Conservation (phyloP, 2,888 invertebrate genomes). For the Agonum fuliginosum region DNA sequence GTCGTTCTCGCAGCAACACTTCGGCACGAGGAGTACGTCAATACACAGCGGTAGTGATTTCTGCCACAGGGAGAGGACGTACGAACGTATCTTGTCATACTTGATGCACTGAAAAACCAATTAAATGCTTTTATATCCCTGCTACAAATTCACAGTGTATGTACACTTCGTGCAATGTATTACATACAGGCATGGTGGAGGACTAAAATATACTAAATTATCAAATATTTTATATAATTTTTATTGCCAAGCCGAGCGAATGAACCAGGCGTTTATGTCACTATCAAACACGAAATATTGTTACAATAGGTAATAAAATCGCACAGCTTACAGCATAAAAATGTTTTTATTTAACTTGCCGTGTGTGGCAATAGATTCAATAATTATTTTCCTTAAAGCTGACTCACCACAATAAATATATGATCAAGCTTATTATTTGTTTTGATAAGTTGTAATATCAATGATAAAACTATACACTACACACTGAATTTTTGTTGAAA, state of each 20-base stretch:
- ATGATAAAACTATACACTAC: no score
- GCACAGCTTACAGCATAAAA: not conserved
- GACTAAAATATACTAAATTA: not conserved
- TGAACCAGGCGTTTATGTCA: constrained; percentile 1
- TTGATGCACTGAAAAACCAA: constrained; percentile 74
- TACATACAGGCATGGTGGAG: not conserved
- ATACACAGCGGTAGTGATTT: constrained; percentile 86
- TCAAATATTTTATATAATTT: constrained; percentile 1
- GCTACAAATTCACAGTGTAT: not conserved
- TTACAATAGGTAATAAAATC: not conserved
- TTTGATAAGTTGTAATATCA: no score
- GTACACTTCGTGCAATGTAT: not conserved
- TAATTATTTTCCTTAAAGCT: no score
- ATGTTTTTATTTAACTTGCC: no score
- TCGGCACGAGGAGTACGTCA: constrained; percentile 85
- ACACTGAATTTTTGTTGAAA: not conserved
- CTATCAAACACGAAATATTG: not conserved
- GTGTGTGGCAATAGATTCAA: no score
- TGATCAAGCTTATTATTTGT: no score
- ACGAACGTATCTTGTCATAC: constrained; percentile 74
- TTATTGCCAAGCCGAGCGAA: constrained; percentile 31
- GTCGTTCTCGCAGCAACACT: constrained; percentile 76
- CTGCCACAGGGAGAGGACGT: constrained; percentile 80
- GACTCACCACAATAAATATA: no score
- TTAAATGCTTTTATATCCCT: not conserved